Evolutionary conservation across 2,797 vertebrate genomes (phyloP).

Genomic region (Malurus splendens): DNA sequence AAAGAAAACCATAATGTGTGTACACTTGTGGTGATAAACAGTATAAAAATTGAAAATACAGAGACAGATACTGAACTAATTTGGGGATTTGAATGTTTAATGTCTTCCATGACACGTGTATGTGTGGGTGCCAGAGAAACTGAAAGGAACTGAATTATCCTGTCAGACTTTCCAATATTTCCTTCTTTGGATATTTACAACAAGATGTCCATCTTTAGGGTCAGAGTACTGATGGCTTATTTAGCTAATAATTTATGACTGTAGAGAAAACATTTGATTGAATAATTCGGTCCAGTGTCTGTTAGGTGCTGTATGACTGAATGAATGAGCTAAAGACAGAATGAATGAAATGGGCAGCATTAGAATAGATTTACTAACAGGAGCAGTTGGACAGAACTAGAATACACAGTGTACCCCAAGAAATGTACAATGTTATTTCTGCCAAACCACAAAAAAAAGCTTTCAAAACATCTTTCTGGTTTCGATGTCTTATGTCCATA

Average conservation of each 20-base stretch:
- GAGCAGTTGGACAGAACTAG: neutral
- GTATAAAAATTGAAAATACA: neutral
- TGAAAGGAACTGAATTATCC: neutral
- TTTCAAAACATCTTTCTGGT: neutral
- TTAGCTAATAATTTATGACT: conserved; percentile 11
- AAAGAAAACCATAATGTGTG: conserved; percentile 12
- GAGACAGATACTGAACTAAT: neutral
- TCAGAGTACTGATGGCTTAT: neutral
- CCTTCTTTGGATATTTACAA: conserved; percentile 8
- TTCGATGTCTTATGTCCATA: neutral
- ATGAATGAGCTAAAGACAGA: neutral
- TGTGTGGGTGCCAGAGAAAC: neutral
- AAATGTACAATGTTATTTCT: neutral
- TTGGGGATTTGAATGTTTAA: conserved; percentile 4
- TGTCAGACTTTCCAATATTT: neutral
- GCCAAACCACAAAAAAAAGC: neutral
- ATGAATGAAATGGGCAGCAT: neutral
- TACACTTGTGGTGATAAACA: neutral
- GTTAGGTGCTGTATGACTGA: neutral
- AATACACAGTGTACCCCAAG: neutral
- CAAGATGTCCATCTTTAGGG: neutral
- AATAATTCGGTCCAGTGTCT: neutral
- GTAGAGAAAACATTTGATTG: neutral
- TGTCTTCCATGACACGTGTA: neutral
- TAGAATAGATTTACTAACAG: neutral